Evolutionary conservation across 2,113 vertebrate species (phyloP).

Genomic region (Nicator chloris): DNA sequence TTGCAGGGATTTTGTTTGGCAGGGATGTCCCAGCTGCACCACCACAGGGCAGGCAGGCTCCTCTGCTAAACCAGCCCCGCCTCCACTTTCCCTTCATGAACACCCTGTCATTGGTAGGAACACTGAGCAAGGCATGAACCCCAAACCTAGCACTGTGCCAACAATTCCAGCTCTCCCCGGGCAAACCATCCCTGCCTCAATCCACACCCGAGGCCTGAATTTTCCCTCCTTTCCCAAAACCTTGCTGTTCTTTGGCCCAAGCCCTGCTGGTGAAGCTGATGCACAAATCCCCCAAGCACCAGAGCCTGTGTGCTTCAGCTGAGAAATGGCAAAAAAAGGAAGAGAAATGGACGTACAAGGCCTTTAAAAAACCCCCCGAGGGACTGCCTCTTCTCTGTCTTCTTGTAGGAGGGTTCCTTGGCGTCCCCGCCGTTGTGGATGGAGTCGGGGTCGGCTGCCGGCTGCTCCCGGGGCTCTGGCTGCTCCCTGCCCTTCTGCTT

Average conservation of each 20-base stretch:
- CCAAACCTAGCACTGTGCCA: background rate
- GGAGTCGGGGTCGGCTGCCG: background rate
- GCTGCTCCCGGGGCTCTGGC: conserved; percentile 3
- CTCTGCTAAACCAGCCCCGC: background rate
- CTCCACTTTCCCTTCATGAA: background rate
- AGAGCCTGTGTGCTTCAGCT: background rate
- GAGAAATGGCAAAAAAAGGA: background rate
- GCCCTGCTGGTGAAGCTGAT: background rate
- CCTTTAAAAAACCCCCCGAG: conserved; percentile 89
- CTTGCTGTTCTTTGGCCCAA: background rate
- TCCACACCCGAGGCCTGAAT: background rate
- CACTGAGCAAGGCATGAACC: background rate
- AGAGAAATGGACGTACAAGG: conserved; percentile 74
- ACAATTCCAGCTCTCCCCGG: background rate
- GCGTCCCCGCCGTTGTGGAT: conserved; percentile 70
- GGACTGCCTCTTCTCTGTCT: conserved; percentile 88
- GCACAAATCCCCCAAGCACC: rapidly evolving
- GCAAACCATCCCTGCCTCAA: background rate
- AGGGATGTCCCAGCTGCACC: background rate
- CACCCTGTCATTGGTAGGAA: background rate
- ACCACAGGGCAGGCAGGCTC: background rate
- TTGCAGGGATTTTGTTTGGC: background rate
- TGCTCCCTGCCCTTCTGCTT: conserved; percentile 60
- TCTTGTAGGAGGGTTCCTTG: conserved; percentile 68
- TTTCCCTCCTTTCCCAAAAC: background rate